Base-by-base conservation (phyloP, 2,113 vertebrate genomes). In the Mesitornis unicolor region DNA sequence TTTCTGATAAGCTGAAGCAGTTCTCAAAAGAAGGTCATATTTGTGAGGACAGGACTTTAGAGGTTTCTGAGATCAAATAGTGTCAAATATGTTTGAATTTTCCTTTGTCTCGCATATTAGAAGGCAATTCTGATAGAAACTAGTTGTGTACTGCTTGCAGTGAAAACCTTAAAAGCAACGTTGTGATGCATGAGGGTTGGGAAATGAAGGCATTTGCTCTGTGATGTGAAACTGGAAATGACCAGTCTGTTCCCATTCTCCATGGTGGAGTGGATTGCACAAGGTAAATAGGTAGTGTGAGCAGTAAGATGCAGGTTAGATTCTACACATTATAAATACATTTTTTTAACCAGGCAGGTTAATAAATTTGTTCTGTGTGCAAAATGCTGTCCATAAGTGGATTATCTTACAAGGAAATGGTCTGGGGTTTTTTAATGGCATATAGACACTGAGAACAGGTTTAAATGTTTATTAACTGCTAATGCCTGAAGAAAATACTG, bases 1-100 rank as follows among this genome's bases (percentile, higher is more conserved):
- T 92, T 94, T 97, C 85, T 95, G 31, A 56, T 84, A 84, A 94
- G 51, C 38, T 80, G 57, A 54, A 94, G 22, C 40, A 75, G 19
- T 85, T 85, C 65, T 81, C 83, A n/a, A 57, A 78, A 87, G 57
- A 67, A 53, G 16, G 21, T 70, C 15, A 8, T 64, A 29, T 33
- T 80, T 81, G 33, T 7, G 17, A 15, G 16, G 40, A n/a, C 5
- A 19, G 48, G n/a, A 28, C 71, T 89, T 86, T 1, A 12, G 65
- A 75, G 45, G 54, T 50, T 33, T 85, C 33, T n/a, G 40, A 93
- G 45, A 61, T 87, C 61, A 84, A 64, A 26, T n/a, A n/a, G n/a
- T 70, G 68, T 51, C 21, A 74, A 59, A 69, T 64, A 22, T 5
- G 21, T 75, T 78, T 51, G 47, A 60, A 5, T 68, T 80, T 50